Percentiles rank a stretch among this genome's conserved stretches.
Evolutionary conservation across 2,113 vertebrate species (phyloP).

Genomic region (Taxidea taxus): DNA sequence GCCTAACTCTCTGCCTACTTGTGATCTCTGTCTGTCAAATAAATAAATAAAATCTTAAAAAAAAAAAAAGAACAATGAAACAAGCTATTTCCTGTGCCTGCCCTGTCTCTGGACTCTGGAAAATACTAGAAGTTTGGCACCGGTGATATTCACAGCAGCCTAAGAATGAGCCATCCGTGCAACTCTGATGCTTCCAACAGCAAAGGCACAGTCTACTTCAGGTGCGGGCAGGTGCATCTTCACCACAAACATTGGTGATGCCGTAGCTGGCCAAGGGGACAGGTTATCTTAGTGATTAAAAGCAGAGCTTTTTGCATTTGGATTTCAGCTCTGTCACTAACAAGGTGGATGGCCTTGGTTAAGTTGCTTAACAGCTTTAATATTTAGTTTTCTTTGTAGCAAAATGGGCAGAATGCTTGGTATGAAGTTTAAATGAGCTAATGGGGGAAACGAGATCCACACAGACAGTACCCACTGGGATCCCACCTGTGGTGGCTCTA

Average conservation of each 20-base stretch:
- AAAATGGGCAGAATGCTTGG: neutral
- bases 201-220: too few relatives aligned
- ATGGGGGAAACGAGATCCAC: neutral
- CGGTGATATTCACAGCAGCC: rapidly evolving
- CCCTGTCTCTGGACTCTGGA: neutral
- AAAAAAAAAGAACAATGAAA: neutral
- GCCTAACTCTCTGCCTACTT: too few relatives aligned
- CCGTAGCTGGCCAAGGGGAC: neutral
- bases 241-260: neutral
- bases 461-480: too few relatives aligned
- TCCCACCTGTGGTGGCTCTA: neutral
- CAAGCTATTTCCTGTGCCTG: neutral
- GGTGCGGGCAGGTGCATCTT: neutral
- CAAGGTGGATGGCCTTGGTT: neutral
- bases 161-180: too few relatives aligned
- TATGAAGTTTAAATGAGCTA: neutral
- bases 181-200: neutral
- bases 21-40: too few relatives aligned
- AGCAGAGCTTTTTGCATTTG: neutral
- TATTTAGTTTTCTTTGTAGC: neutral
- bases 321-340: neutral
- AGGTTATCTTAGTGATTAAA: neutral
- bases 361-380: neutral
- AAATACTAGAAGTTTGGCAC: neutral
- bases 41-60: too few relatives aligned